phyloP scores from a whole-genome alignment of 2,888 invertebrate genomes.

The Euplexia lucipara region DNA sequence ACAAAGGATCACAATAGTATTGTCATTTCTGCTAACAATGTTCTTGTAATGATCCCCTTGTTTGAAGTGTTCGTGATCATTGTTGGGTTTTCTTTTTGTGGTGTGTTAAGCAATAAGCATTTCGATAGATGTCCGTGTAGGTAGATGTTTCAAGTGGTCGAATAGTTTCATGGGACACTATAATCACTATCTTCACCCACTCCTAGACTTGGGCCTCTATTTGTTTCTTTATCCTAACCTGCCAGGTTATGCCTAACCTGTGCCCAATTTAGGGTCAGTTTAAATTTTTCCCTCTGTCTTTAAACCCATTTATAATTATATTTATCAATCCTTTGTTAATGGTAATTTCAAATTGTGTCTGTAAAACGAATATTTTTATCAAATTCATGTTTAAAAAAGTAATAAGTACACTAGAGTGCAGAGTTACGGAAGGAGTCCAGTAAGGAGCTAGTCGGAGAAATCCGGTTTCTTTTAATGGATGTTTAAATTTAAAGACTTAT shows the following conservation, averaged over 20 bases:
- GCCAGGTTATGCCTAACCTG: too few species aligned
- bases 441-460: neutral
- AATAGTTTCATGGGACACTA: neutral
- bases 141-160: constrained; percentile 1
- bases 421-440: constrained; percentile 8
- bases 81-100: constrained; percentile 46
- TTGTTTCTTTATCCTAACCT: too few species aligned
- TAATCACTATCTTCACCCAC: neutral
- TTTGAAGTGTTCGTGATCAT: constrained; percentile 53
- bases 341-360: too few species aligned
- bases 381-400: too few species aligned
- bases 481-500: constrained; percentile 7
- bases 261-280: too few species aligned
- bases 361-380: too few species aligned
- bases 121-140: constrained; percentile 18
- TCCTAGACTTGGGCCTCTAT: too few species aligned
- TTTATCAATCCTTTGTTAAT: too few species aligned
- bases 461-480: constrained; percentile 28
- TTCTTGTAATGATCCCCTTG: constrained; percentile 56
- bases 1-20: constrained; percentile 63
- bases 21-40: constrained; percentile 60
- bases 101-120: constrained; percentile 32
- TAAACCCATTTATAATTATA: too few species aligned
- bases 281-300: too few species aligned
- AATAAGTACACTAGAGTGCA: neutral